Evolutionary conservation across 2,797 vertebrate genomes (phyloP).

Genomic region (Cephalopachus bancanus): DNA sequence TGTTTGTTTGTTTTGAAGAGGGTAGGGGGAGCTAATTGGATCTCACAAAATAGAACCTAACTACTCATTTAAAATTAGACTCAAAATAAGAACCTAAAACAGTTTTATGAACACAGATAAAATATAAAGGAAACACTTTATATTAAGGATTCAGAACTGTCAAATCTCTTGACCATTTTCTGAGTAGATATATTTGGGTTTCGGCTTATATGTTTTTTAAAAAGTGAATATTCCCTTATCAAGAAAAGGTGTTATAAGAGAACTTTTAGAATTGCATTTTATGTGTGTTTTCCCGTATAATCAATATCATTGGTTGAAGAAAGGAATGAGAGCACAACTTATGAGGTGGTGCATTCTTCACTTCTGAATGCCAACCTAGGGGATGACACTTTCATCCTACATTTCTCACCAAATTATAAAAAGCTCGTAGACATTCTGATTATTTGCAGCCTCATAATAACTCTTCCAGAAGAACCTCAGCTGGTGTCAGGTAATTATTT

Average conservation of each 20-base stretch:
- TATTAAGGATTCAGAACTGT: not conserved
- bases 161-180: not conserved
- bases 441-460: constrained; percentile 90
- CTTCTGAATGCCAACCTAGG: not conserved
- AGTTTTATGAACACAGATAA: not conserved
- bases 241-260: not conserved
- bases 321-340: not conserved
- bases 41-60: not conserved
- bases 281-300: not conserved
- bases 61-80: not conserved
- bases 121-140: constrained; percentile 18
- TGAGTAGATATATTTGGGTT: not conserved
- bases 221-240: not conserved
- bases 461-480: constrained; percentile 90
- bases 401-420: constrained; percentile 61
- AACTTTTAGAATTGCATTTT: not conserved
- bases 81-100: constrained; percentile 11
- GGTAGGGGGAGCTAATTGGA: not conserved
- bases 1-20: not conserved
- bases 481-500: constrained; percentile 95
- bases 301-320: not conserved
- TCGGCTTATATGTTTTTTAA: not conserved
- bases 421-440: constrained; percentile 80
- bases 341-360: not conserved
- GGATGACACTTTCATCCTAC: not conserved